Base-by-base conservation (phyloP, 2,113 vertebrate genomes). In the Sclerurus mexicanus region DNA sequence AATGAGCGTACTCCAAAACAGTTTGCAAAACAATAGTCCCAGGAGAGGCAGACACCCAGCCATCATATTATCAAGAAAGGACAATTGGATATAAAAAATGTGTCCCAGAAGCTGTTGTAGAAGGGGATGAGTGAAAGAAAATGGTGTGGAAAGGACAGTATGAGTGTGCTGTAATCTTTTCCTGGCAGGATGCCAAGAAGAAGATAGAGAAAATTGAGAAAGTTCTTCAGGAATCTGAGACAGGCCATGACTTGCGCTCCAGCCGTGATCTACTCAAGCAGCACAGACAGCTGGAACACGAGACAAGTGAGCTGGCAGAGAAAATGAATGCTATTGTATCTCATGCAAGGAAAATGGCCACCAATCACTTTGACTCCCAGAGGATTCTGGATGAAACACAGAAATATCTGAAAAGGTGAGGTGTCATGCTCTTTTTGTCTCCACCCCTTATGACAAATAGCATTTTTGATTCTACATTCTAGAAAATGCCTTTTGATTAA, bases 161-260 rank as follows among this genome's bases (percentile, higher is more conserved):
- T 2, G 3, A 94, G 6, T n/a, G 15, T 66, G 13, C 4, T 1
- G 3, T 90, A 40, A 77, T 63, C 12, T 18, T 40, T 76, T 84
- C 27, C 59, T 93, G 89, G 11, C 84, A 99, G 99, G 99, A 99
- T 74, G 98, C 98, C 59, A 98, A 98, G 90, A 81, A 98, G 85
- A 99, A 99, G 93, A 98, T 98, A 50, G 98, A 99, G 74, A 98
- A 98, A 90, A 98, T 99, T 52, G 98, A 99, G 78, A 97, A 97
- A 88, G 95, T 98, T 94, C 95, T 99, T 91, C 98, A 97, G 91
- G 97, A 97, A 49, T 93, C 97, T 3, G 97, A 98, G 74, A 97
- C 92, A 24, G 98, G 98, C 30, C 98, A 98, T 16, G 98, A 99
- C 95, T 98, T 99, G 52, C 96, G 96, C 81, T 98, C 98, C 16